Percentiles rank a stretch among this genome's conserved stretches.
These are phyloP conservation scores for Ceratina calcarata DNA, from an alignment of 1,140 invertebrate species.

Conservation along the genomic window DNA sequence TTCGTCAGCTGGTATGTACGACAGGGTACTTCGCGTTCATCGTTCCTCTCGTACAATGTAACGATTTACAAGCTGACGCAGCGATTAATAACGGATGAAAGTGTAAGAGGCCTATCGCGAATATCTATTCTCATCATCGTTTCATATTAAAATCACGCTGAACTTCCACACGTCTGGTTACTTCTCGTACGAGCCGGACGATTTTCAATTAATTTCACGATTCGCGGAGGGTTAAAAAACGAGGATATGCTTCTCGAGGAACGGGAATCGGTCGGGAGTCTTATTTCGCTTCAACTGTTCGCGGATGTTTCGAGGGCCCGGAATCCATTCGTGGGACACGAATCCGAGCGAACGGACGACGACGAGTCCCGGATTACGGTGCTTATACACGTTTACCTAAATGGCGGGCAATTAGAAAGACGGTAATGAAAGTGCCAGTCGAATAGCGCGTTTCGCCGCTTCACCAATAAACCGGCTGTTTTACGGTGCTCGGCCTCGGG, in stretches of 20 bases:
- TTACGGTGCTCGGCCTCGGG: conserved; percentile 64
- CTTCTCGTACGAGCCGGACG: neutral
- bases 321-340: conserved; percentile 48
- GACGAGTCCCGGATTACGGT: conserved; percentile 70
- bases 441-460: conserved; percentile 70
- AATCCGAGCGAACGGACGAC: conserved; percentile 63
- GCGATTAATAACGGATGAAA: too few species aligned
- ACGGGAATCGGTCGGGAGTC: neutral
- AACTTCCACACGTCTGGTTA: neutral
- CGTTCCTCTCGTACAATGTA: neutral
- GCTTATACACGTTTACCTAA: conserved; percentile 72
- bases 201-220: too few species aligned
- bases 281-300: conserved; percentile 46
- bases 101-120: neutral
- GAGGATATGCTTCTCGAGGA: neutral
- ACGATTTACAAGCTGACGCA: neutral
- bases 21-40: neutral
- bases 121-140: too few species aligned
- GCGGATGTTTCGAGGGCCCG: conserved; percentile 18
- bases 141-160: too few species aligned
- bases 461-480: conserved; percentile 71
- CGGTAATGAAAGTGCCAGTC: conserved; percentile 77
- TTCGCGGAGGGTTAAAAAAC: neutral
- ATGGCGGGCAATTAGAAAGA: conserved; percentile 77
- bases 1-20: neutral